A percentile compares a stretch with the other conserved stretches of the same genome.
Conservation (phyloP, 2,888 invertebrate genomes). For the Lasius fuliginosus region DNA sequence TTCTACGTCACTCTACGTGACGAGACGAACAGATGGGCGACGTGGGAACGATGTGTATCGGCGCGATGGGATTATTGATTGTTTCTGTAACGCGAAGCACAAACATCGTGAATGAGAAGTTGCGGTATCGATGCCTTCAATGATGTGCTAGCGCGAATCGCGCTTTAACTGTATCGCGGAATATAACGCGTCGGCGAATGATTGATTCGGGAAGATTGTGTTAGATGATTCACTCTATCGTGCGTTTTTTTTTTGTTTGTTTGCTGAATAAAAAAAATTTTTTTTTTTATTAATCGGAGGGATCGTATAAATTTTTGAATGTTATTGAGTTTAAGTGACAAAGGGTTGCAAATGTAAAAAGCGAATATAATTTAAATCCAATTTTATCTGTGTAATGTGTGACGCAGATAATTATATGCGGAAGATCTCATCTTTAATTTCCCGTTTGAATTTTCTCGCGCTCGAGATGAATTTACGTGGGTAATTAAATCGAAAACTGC, state of each 20-base stretch:
- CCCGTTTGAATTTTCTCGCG: neutral
- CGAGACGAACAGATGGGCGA: slow-evolving; percentile 20
- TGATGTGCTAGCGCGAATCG: neutral
- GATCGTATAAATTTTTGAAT: neutral
- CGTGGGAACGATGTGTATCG: slow-evolving; percentile 30
- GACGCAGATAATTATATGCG: neutral
- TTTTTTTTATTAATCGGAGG: neutral
- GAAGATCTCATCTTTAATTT: neutral
- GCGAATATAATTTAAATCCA: neutral
- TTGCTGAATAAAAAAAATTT: neutral
- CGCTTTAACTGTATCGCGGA: neutral
- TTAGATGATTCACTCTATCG: neutral
- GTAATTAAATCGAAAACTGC: neutral
- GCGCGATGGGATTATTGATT: slow-evolving; percentile 46
- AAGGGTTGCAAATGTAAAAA: neutral
- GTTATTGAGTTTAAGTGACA: neutral
- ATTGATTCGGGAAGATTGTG: neutral
- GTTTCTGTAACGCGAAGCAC: slow-evolving; percentile 34
- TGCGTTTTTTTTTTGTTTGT: neutral
- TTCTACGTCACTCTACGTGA: too few species aligned
- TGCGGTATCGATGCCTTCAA: neutral
- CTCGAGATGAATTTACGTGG: neutral
- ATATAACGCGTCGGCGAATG: neutral
- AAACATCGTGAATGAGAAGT: slow-evolving; percentile 39
- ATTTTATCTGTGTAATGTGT: neutral